Conservation (phyloP, 2,113 vertebrate species). For the Pogona vitticeps region DNA sequence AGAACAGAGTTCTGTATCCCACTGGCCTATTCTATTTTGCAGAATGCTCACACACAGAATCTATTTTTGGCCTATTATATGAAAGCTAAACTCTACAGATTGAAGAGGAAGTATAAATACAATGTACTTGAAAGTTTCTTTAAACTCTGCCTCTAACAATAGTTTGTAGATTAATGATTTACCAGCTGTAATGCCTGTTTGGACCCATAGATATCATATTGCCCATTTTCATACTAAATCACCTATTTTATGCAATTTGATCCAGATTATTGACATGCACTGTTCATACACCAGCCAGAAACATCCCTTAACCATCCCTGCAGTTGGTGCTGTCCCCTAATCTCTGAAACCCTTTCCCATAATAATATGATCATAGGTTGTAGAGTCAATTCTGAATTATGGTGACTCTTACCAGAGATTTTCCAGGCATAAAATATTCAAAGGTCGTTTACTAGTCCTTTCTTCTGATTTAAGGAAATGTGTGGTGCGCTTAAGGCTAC, state of each 20-base stretch:
- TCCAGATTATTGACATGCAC: background rate
- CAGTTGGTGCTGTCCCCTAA: background rate
- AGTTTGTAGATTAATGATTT: background rate
- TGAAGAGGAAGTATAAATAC: conserved; percentile 23
- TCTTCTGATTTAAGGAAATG: no score
- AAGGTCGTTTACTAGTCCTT: no score
- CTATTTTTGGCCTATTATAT: conserved; percentile 26
- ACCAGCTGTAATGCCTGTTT: background rate
- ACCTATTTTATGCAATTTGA: background rate
- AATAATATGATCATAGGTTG: background rate
- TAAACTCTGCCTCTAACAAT: background rate
- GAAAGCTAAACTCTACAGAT: conserved; percentile 23
- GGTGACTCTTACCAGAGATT: no score
- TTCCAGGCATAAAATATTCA: no score
- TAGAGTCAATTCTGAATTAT: no score
- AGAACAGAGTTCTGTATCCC: conserved; percentile 27
- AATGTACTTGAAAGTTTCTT: conserved; percentile 6
- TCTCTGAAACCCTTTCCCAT: background rate
- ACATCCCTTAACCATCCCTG: background rate
- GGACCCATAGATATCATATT: background rate
- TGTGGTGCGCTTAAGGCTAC: no score
- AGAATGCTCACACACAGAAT: background rate
- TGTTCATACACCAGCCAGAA: background rate
- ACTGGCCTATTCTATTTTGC: conserved; percentile 31
- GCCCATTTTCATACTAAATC: background rate